Evolutionary conservation across 2,797 vertebrate species (phyloP), one percentile per base, ranked within the genome.

Genomic region (Acanthurus lineatus): DNA sequence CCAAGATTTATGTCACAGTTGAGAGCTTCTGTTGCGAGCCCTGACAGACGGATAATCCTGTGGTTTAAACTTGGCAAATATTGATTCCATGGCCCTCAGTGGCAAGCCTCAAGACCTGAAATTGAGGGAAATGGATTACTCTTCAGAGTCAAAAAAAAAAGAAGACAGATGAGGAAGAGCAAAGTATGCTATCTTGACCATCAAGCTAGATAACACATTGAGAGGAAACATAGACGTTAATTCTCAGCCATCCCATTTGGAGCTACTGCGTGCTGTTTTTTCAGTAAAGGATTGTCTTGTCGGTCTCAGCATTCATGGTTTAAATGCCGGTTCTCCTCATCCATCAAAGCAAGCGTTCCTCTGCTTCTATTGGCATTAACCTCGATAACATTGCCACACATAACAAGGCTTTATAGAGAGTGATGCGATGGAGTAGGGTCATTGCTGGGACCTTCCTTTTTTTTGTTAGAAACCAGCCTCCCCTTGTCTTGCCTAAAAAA

Each of bases 41-140:
- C 90, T 94, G 95, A 95, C 93, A 92, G 93, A 95, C 69, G 77
- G 94, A 96, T 95, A 95, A 96, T 96, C 95, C 94, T 94, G 90
- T 91, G 93, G 94, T 95, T 96, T 95, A 95, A 95, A 96, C 94
- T 93, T 93, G 92, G 94, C 93, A 95, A 96, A 95, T 96, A 96
- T 96, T 96, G 95, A 96, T 96, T 92, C 86, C 61, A 54, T 82
- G 89, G 88, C 76, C 92, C 93, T 92, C 87, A 81, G 93, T 91
- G 89, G 87, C 90, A 83, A 89, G 91, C 92, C 88, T 92, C 85
- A 86, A 92, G 93, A 93, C 91, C 89, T 86, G 89, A 93, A 94
- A 93, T 91, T 92, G 92, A 95, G 91, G 91, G 81, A 92, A 95
- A 95, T 95, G 91, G 92, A 96, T 96, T 95, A 94, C 92, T 90